A percentile compares a stretch with the other conserved stretches of the same genome.
Conservation (phyloP, 2,113 vertebrate species). For the Heteronetta atricapilla region DNA sequence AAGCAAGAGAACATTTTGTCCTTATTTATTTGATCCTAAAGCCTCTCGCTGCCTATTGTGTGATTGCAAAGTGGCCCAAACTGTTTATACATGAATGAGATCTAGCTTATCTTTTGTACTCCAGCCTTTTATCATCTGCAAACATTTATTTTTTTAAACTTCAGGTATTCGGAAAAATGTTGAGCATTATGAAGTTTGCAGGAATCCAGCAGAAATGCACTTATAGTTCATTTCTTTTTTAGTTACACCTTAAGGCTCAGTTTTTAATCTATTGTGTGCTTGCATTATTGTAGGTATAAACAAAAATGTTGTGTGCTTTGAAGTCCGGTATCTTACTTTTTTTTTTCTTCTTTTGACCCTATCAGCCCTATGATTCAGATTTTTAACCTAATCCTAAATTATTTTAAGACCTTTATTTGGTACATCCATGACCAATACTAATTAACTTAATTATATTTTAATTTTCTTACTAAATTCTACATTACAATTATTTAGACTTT, state of each 20-base stretch:
- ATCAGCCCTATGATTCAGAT: slow-evolving; percentile 16
- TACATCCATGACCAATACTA: neutral
- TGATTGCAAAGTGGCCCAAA: neutral
- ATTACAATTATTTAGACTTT: neutral
- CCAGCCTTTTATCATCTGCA: neutral
- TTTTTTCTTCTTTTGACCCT: slow-evolving; percentile 28
- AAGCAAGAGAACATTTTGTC: neutral
- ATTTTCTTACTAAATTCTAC: neutral
- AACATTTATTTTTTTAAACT: neutral
- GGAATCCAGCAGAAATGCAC: neutral
- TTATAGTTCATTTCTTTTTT: neutral
- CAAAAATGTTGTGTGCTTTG: neutral
- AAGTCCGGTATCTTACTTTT: neutral
- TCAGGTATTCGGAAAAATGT: neutral
- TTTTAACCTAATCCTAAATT: slow-evolving; percentile 30
- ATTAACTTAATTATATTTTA: neutral
- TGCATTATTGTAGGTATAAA: slow-evolving; percentile 11
- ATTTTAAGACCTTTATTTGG: slow-evolving; percentile 13
- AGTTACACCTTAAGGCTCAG: neutral
- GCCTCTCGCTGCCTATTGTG: neutral
- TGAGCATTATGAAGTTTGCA: neutral
- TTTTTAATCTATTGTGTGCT: neutral
- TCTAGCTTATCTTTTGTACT: neutral
- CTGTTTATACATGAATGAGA: neutral
- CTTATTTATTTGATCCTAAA: neutral